Conservation (phyloP, 2,797 vertebrate genomes). For the Anniella stebbinsi region DNA sequence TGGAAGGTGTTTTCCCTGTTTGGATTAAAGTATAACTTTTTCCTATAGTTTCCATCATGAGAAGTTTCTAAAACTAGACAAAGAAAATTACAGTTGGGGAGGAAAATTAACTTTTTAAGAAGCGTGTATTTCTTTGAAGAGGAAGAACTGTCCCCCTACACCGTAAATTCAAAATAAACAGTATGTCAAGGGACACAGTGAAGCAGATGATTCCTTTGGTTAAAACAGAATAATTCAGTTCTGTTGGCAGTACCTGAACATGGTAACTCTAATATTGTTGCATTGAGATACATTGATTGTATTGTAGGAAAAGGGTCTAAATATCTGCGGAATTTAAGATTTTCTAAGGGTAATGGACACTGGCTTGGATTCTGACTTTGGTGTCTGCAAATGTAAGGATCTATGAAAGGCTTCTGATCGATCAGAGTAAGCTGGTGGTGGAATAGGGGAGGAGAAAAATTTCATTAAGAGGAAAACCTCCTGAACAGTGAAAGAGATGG, state of each 20-base stretch:
- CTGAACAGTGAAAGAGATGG: neutral
- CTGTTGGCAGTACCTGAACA: neutral
- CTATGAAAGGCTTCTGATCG: too few relatives aligned
- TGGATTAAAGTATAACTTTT: neutral
- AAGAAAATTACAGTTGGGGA: neutral
- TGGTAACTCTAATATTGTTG: neutral
- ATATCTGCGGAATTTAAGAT: neutral
- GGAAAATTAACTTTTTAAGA: neutral
- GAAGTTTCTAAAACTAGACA: neutral
- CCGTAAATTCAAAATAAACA: neutral
- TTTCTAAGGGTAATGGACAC: neutral
- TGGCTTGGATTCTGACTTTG: neutral
- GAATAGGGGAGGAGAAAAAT: too few relatives aligned
- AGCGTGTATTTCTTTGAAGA: neutral
- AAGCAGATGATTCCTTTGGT: neutral
- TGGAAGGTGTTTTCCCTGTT: conserved; percentile 19
- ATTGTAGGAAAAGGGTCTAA: neutral
- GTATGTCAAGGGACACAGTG: neutral
- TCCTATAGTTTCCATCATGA: neutral
- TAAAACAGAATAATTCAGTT: neutral
- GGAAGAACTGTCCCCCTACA: neutral
- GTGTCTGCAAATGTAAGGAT: too few relatives aligned
- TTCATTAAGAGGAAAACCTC: neutral
- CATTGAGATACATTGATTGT: neutral
- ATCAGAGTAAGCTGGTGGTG: too few relatives aligned